Evolutionary conservation across 2,888 invertebrate species (phyloP), one percentile per base, ranked within the genome.

Genomic region (Notodonta dromedarius): DNA sequence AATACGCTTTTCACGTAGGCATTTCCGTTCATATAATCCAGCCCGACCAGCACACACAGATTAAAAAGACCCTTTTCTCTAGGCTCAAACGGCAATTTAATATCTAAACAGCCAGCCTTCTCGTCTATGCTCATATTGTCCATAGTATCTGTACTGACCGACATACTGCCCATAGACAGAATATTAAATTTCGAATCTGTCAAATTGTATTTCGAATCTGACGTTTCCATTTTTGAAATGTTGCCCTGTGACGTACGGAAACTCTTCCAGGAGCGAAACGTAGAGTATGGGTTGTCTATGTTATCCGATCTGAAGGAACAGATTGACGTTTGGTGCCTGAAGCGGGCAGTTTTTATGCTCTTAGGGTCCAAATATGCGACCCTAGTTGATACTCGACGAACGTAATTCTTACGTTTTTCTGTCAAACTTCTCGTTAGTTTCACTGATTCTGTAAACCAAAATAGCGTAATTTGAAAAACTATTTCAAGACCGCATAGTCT

Each of bases 1-100:
- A 95, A 96, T 70, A 95, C 95, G 70, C 94, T 95, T 80, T 96
- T 96, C 61, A 96, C 95, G 80, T 96, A 96, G 4, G 96, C 96
- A 78, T 94, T 91, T 55, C 95, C 95, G 0, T 94, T 94, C 87
- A 95, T 94, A 74, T 95, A 93, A 73, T 96, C 95, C 67, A 96
- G 86, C 0, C 96, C 96, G 40, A 96, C 95, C 62, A 97, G 86
- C 12, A 97, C 77, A 68, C 96, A 95, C 48, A 96, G 94, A 77
- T 96, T 95, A 74, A 96, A 96, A 57, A 97, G 75, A 7, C 94
- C 89, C 14, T 81, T 83, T 13, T 91, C 90, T 6, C 89, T 71
- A 0, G 89, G 85, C 70, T 87, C 90, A 63, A 91, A 89, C 0
- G 91, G 89, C 71, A 91, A 60, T 14, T 83, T 85, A 2, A 90